Percentiles rank a stretch among this genome's conserved stretches.
Evolutionary conservation across 2,888 invertebrate species (phyloP).

Genomic region (Resseliella maxima): DNA sequence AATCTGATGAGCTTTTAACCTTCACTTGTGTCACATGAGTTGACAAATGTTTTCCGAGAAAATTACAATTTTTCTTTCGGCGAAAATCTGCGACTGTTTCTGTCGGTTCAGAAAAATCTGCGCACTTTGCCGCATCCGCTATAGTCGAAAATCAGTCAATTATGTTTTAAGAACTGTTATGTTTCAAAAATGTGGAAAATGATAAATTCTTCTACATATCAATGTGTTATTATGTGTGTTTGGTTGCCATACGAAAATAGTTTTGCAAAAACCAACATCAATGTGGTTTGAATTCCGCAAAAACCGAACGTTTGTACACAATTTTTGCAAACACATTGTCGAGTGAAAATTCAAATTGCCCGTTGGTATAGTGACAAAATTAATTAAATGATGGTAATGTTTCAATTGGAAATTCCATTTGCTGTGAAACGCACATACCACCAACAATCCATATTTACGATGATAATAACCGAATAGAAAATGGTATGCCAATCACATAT

Average conservation of each 20-base stretch:
- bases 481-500: not conserved
- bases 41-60: not conserved
- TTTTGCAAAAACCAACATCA: not conserved
- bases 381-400: not conserved
- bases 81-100: no score
- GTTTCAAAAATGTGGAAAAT: not conserved
- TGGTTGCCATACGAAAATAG: not conserved
- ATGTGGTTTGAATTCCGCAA: not conserved
- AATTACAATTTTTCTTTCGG: not conserved
- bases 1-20: conserved; percentile 21
- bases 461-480: not conserved
- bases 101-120: no score
- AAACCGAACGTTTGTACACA: not conserved
- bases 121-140: not conserved
- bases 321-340: not conserved
- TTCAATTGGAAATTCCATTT: not conserved
- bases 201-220: not conserved
- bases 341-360: not conserved
- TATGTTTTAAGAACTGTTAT: not conserved
- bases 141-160: not conserved
- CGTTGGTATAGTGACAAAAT: not conserved
- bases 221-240: not conserved
- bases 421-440: not conserved
- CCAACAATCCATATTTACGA: not conserved
- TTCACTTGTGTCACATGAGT: not conserved